Conservation (phyloP, 2,113 vertebrate genomes). For the Nestor notabilis region DNA sequence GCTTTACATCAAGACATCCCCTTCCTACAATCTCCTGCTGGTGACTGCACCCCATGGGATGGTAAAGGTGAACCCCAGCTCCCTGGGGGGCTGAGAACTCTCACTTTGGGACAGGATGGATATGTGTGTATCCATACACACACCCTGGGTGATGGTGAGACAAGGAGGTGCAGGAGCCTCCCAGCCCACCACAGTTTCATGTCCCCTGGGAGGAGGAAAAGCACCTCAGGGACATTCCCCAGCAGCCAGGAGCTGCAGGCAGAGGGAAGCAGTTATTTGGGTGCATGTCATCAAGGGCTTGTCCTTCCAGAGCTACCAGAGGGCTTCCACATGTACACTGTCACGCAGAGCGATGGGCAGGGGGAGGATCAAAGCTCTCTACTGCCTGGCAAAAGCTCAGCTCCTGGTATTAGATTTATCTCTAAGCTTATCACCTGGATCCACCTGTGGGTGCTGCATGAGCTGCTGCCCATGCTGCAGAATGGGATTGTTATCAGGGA, state of each 20-base stretch:
- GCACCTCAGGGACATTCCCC: accelerated
- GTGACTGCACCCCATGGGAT: not conserved
- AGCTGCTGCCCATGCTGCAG: accelerated
- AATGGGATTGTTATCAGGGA: not conserved
- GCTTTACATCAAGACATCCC: not conserved
- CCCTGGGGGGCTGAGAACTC: accelerated
- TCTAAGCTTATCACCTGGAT: not conserved
- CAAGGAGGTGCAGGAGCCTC: not conserved
- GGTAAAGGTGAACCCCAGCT: not conserved
- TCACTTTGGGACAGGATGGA: not conserved
- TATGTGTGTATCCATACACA: not conserved
- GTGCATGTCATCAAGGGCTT: not conserved
- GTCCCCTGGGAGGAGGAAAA: not conserved
- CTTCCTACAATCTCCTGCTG: not conserved
- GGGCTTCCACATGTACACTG: accelerated
- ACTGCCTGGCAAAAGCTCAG: not conserved
- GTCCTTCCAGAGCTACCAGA: not conserved
- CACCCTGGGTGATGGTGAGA: not conserved
- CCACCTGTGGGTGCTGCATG: accelerated
- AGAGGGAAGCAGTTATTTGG: accelerated
- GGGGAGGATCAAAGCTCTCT: not conserved
- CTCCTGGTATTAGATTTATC: not conserved
- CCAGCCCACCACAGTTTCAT: not conserved
- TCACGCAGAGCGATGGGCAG: no score
- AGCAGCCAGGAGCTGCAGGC: not conserved